Percentiles rank a stretch among this genome's conserved stretches.
phyloP scores from a whole-genome alignment of 2,113 vertebrate species.

The Carassius auratus region DNA sequence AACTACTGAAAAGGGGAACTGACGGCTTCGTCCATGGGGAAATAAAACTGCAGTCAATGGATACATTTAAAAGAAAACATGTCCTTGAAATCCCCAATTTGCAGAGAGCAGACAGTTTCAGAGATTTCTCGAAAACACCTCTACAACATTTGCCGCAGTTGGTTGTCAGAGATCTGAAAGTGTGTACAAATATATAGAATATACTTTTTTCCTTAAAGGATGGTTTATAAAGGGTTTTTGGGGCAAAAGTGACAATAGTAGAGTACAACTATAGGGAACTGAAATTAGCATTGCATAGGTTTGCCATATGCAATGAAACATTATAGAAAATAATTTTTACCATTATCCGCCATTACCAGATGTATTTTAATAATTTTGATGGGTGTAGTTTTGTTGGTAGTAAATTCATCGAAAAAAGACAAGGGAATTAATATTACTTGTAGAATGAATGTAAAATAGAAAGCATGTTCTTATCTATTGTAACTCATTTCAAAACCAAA shows the following conservation, averaged over 20 bases:
- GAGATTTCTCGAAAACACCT: neutral
- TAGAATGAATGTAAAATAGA: neutral
- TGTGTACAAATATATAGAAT: neutral
- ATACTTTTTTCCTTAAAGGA: no score
- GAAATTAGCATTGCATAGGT: neutral
- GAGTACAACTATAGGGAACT: neutral
- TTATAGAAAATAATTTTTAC: no score
- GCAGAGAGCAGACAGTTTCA: neutral
- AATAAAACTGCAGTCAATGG: conserved; percentile 50
- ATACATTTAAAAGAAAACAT: neutral
- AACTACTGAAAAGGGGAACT: conserved; percentile 53
- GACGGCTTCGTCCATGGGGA: conserved; percentile 56
- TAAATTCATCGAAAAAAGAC: neutral
- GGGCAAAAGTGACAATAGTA: no score
- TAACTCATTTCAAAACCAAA: neutral
- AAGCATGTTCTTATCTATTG: neutral
- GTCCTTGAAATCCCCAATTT: neutral
- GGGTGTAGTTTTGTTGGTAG: neutral
- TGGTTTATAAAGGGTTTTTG: neutral
- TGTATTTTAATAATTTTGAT: neutral
- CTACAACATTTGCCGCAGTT: neutral
- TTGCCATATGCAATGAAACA: neutral
- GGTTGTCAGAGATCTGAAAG: neutral
- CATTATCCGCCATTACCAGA: neutral
- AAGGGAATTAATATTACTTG: neutral